Conservation (phyloP, 1,140 invertebrate species). For the Vollenhovia emeryi region DNA sequence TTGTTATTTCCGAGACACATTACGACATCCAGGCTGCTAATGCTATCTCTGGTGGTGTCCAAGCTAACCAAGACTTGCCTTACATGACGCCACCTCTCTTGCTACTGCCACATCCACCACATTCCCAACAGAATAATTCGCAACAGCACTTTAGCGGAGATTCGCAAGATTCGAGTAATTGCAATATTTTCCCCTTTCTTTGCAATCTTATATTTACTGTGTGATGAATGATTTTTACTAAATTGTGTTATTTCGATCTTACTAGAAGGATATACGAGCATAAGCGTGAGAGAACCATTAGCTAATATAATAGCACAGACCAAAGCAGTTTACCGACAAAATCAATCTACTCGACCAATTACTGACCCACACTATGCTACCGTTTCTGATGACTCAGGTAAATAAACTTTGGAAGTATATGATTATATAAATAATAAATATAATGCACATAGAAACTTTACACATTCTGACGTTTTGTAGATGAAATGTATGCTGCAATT, state of each 20-base stretch:
- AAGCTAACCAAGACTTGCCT: conserved; percentile 94
- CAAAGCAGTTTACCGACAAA: conserved; percentile 84
- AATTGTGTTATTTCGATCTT: background rate
- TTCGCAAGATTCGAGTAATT: conserved; percentile 93
- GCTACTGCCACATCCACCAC: conserved; percentile 81
- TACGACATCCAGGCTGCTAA: conserved; percentile 90
- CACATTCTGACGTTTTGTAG: conserved; percentile 82
- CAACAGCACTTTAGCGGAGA: conserved; percentile 92
- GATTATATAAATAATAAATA: background rate
- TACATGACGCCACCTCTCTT: conserved; percentile 94
- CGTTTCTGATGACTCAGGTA: conserved; percentile 94
- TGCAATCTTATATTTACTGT: background rate
- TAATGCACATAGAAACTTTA: background rate
- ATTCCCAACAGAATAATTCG: conserved; percentile 76
- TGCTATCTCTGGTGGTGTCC: conserved; percentile 93
- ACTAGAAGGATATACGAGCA: conserved; percentile 95
- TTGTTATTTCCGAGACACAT: conserved; percentile 73
- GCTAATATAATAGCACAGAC: conserved; percentile 90
- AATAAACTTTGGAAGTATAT: conserved; percentile 39
- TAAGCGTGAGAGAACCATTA: conserved; percentile 94
- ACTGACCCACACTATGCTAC: conserved; percentile 92
- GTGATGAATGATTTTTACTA: background rate
- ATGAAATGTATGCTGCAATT: conserved; percentile 96
- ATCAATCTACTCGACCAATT: conserved; percentile 84
- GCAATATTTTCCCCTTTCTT: background rate